Conservation (phyloP, 2,113 vertebrate species). For the Cichladusa arquata region DNA sequence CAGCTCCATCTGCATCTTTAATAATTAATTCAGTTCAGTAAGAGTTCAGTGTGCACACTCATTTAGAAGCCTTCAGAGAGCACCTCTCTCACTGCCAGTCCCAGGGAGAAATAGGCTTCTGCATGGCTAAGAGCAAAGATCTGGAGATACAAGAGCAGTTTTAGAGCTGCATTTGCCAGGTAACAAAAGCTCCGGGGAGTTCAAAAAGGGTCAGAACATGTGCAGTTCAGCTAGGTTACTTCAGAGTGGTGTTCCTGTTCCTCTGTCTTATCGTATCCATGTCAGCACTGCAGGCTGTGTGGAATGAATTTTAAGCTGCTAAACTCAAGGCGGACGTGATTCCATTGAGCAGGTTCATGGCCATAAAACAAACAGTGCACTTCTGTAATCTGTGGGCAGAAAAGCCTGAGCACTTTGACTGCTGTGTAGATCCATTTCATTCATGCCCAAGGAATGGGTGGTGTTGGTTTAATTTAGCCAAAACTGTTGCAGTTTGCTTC, state of each 20-base stretch:
- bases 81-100: constrained; percentile 75
- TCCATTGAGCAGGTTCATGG: constrained; percentile 79
- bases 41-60: constrained; percentile 89
- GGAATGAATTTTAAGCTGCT: constrained; percentile 85
- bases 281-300: constrained; percentile 90
- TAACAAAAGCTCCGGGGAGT: constrained; percentile 85
- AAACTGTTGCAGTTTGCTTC: neutral
- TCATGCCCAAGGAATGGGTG: neutral
- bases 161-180: constrained; percentile 78
- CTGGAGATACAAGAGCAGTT: constrained; percentile 80
- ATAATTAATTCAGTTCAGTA: constrained; percentile 99
- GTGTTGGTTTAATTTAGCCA: neutral
- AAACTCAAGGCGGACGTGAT: constrained; percentile 77
- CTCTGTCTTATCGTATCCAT: constrained; percentile 97
- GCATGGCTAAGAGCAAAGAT: constrained; percentile 90
- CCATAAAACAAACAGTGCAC: constrained; percentile 73
- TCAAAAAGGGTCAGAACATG: constrained; percentile 86
- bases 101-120: constrained; percentile 86
- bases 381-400: constrained; percentile 66
- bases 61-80: constrained; percentile 84
- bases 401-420: constrained; percentile 35
- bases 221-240: constrained; percentile 86
- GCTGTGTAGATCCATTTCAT: neutral
- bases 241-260: constrained; percentile 85
- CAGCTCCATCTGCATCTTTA: constrained; percentile 99